These are phyloP conservation scores for Microcebus murinus DNA, from an alignment of 2,113 vertebrate genomes.

Conservation along the genomic window DNA sequence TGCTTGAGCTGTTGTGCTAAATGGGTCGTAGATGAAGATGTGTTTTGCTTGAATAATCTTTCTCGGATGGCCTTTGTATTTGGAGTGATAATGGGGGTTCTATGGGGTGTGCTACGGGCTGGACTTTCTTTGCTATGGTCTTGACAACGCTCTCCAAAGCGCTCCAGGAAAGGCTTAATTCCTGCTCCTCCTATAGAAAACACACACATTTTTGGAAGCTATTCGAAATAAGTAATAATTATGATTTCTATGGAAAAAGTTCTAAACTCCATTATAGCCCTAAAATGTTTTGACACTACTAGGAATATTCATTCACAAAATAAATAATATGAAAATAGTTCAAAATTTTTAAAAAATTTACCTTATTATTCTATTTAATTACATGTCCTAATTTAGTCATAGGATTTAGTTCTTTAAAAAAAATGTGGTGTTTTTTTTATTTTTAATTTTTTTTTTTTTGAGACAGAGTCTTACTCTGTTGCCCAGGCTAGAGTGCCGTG, in stretches of 20 bases:
- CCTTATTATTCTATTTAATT: background rate
- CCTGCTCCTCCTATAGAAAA: slow-evolving; percentile 85
- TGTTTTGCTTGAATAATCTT: slow-evolving; percentile 87
- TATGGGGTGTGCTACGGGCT: slow-evolving; percentile 74
- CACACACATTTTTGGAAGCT: slow-evolving; percentile 23
- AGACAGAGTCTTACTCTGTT: too few species aligned
- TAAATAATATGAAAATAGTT: slow-evolving; percentile 33
- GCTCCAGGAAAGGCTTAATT: slow-evolving; percentile 95
- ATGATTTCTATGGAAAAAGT: background rate
- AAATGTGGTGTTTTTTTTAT: too few species aligned
- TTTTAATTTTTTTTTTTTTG: too few species aligned
- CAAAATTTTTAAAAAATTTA: background rate
- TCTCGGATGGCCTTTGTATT: slow-evolving; percentile 92
- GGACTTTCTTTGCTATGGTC: slow-evolving; percentile 86
- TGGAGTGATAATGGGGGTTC: slow-evolving; percentile 86
- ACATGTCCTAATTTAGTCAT: background rate
- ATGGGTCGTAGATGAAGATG: slow-evolving; percentile 88
- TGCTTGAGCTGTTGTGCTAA: slow-evolving; percentile 91
- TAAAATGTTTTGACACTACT: slow-evolving; percentile 29
- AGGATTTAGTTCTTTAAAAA: slow-evolving; percentile 11
- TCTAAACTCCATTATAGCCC: background rate
- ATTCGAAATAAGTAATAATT: slow-evolving; percentile 16
- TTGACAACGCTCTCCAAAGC: slow-evolving; percentile 93
- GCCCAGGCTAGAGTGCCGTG: too few species aligned
- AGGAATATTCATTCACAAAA: slow-evolving; percentile 34